A percentile compares a stretch with the other conserved stretches of the same genome.
Evolutionary conservation across 2,888 invertebrate species (phyloP).

Genomic region (Agelastica alni): DNA sequence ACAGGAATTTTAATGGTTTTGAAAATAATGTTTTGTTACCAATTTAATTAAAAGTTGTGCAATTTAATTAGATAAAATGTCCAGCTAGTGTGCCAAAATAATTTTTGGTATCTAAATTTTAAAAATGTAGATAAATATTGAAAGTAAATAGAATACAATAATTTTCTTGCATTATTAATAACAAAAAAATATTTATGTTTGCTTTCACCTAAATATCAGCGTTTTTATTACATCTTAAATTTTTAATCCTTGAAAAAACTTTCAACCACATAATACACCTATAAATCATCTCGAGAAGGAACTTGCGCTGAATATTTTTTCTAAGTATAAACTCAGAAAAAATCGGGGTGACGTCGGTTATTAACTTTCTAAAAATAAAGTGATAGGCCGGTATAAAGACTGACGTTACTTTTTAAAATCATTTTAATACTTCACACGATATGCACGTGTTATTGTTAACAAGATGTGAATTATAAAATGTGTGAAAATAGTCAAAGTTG

Average conservation of each 20-base stretch:
- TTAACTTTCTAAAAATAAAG: constrained; percentile 39
- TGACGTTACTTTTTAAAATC: constrained; percentile 39
- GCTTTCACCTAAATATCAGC: too few species aligned
- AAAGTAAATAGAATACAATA: too few species aligned
- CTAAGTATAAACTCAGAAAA: constrained; percentile 34
- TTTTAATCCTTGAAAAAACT: too few species aligned
- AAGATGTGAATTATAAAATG: constrained; percentile 12
- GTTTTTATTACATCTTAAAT: too few species aligned
- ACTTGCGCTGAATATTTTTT: constrained; percentile 13
- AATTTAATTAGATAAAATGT: too few species aligned
- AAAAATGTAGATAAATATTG: not conserved
- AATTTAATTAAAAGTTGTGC: too few species aligned
- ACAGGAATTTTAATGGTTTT: too few species aligned
- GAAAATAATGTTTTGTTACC: too few species aligned
- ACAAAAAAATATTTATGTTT: too few species aligned
- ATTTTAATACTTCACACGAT: constrained; percentile 42
- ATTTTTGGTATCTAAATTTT: not conserved
- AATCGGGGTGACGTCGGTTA: constrained; percentile 32
- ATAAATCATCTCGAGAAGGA: not conserved
- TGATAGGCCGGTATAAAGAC: constrained; percentile 31
- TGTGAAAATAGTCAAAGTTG: constrained; percentile 6
- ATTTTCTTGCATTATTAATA: too few species aligned
- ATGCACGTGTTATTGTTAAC: constrained; percentile 31
- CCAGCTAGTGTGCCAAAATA: too few species aligned
- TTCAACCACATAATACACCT: not conserved